Evolutionary conservation across 2,888 invertebrate species (phyloP), one percentile per base, ranked within the genome.

Genomic region (Macrosoma leucophasiata): DNA sequence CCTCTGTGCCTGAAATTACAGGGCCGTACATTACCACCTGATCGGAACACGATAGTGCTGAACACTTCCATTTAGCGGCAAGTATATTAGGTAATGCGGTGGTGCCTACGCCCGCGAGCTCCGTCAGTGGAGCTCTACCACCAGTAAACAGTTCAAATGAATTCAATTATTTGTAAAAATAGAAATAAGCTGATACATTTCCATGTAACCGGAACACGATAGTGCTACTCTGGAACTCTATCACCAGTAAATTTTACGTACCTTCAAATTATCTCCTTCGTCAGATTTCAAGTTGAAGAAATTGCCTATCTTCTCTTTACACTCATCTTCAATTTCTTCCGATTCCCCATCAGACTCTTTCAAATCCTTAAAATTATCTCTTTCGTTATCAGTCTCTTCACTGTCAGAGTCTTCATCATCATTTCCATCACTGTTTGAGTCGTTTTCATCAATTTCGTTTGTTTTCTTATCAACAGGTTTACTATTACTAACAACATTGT

Each of bases 91-190:
- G n/a, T n/a, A n/a, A n/a, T n/a, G n/a, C n/a, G n/a, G n/a, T n/a
- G n/a, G n/a, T n/a, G n/a, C n/a, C n/a, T n/a, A n/a, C n/a, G n/a
- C n/a, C n/a, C n/a, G n/a, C n/a, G n/a, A n/a, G n/a, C n/a, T n/a
- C n/a, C n/a, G n/a, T n/a, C n/a, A n/a, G n/a, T n/a, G n/a, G n/a
- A n/a, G n/a, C n/a, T n/a, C n/a, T n/a, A n/a, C n/a, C n/a, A n/a
- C n/a, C n/a, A n/a, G n/a, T n/a, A 42, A 58, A 88, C 79, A 10
- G 88, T 89, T 88, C 88, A 89, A 74, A 89, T 86, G 71, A 87
- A 59, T 86, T 89, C 88, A 78, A 89, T 87, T 66, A 71, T 62
- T 85, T 89, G 87, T 1, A 15, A 15, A 19, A 13, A n/a, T 18
- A n/a, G n/a, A 7, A 9, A 8, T 8, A 13, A 28, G n/a, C n/a